phyloP scores from a whole-genome alignment of 2,113 vertebrate genomes.

The Tragelaphus imberbis region DNA sequence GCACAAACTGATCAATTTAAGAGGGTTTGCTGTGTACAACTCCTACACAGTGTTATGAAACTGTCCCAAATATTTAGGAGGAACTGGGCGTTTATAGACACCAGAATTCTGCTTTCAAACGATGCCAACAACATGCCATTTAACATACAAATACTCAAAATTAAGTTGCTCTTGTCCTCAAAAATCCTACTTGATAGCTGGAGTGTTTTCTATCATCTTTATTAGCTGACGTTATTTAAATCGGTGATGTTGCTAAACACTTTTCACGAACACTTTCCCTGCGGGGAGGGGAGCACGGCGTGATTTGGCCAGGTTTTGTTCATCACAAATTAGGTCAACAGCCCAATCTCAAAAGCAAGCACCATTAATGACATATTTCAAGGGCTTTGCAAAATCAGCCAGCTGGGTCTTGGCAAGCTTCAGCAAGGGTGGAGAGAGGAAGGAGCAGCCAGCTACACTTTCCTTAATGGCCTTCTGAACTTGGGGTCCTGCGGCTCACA shows the following conservation, averaged over 20 bases:
- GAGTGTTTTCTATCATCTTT: constrained; percentile 49
- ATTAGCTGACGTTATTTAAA: constrained; percentile 15
- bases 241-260: not conserved
- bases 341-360: constrained; percentile 33
- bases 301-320: constrained; percentile 1
- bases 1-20: not conserved
- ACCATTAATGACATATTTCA: constrained; percentile 31
- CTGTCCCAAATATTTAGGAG: constrained; percentile 41
- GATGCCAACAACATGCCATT: constrained; percentile 28
- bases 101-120: constrained; percentile 50
- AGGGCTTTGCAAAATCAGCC: constrained; percentile 34
- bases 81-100: constrained; percentile 12
- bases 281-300: no score
- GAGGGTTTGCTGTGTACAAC: not conserved
- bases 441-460: not conserved
- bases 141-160: constrained; percentile 33
- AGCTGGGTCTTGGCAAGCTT: constrained; percentile 2
- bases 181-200: constrained; percentile 16
- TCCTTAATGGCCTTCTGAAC: not conserved
- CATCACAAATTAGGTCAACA: constrained; percentile 61
- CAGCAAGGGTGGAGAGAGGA: not conserved
- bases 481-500: not conserved
- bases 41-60: constrained; percentile 43
- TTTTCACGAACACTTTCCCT: not conserved
- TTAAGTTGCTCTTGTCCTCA: constrained; percentile 16